phyloP scores from a whole-genome alignment of 2,797 vertebrate genomes.

The Semaprochilodus insignis region DNA sequence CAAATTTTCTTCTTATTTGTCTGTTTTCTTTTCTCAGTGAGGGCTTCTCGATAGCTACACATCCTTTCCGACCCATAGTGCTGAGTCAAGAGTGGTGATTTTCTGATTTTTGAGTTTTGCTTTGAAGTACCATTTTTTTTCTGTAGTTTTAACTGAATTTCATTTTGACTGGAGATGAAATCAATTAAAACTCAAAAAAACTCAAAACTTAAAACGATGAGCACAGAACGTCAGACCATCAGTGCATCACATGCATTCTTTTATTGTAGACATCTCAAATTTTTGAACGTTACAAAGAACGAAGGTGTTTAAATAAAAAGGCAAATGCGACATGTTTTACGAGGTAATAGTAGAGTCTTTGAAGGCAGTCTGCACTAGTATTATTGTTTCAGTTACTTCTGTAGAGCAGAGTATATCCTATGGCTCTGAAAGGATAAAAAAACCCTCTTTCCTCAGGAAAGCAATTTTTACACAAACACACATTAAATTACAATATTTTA shows the following conservation, averaged over 20 bases:
- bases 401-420: conserved; percentile 61
- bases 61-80: too few species aligned
- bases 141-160: too few species aligned
- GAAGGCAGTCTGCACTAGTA: conserved; percentile 70
- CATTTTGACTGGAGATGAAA: too few species aligned
- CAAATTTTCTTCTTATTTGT: too few species aligned
- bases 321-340: conserved; percentile 69
- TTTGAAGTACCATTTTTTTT: too few species aligned
- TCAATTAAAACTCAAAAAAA: too few species aligned
- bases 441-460: conserved; percentile 67
- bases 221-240: conserved; percentile 55
- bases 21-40: too few species aligned
- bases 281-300: conserved; percentile 69
- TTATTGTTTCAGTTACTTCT: conserved; percentile 61
- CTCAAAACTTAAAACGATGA: neutral
- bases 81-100: too few species aligned
- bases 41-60: too few species aligned
- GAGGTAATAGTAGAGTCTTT: conserved; percentile 75
- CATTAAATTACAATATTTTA: conserved; percentile 68
- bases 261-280: conserved; percentile 67
- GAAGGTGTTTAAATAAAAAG: conserved; percentile 75
- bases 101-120: too few species aligned
- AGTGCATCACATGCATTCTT: conserved; percentile 70
- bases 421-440: conserved; percentile 53
- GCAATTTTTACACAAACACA: conserved; percentile 64